Conservation (phyloP, 2,888 invertebrate species). For the Heliconius ismenius region DNA sequence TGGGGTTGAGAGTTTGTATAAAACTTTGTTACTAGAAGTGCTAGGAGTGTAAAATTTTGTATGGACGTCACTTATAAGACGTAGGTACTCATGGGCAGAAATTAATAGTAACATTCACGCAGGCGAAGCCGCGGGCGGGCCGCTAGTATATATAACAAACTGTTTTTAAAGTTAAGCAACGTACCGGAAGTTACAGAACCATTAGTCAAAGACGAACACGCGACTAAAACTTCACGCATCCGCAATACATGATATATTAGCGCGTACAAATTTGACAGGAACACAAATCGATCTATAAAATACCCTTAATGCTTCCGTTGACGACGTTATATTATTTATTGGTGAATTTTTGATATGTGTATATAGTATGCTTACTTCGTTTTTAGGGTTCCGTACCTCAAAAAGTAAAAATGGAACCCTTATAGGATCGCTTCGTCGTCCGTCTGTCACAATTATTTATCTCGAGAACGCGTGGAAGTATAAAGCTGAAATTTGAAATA, state of each 20-base stretch:
- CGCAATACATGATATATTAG: slow-evolving; percentile 43
- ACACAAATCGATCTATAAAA: slow-evolving; percentile 42
- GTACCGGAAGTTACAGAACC: slow-evolving; percentile 29
- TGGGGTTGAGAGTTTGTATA: too few relatives aligned
- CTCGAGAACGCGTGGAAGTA: too few relatives aligned
- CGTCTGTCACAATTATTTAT: too few relatives aligned
- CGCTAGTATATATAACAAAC: neutral
- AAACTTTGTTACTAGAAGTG: too few relatives aligned
- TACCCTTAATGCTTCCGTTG: slow-evolving; percentile 36
- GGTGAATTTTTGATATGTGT: slow-evolving; percentile 32
- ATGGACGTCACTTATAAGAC: too few relatives aligned
- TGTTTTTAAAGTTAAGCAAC: slow-evolving; percentile 30
- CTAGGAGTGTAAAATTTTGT: too few relatives aligned
- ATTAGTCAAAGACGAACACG: slow-evolving; percentile 44
- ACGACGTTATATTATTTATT: slow-evolving; percentile 33
- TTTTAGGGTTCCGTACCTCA: neutral
- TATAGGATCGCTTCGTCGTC: neutral
- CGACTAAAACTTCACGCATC: slow-evolving; percentile 42
- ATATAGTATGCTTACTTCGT: neutral
- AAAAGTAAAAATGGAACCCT: neutral
- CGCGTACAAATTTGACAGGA: slow-evolving; percentile 40
- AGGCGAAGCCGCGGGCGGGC: too few relatives aligned
- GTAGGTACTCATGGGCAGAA: too few relatives aligned
- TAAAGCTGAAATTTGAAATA: too few relatives aligned
- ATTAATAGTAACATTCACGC: too few relatives aligned